phyloP scores from a whole-genome alignment of 2,113 vertebrate genomes.

The Planiliza haematocheilus region DNA sequence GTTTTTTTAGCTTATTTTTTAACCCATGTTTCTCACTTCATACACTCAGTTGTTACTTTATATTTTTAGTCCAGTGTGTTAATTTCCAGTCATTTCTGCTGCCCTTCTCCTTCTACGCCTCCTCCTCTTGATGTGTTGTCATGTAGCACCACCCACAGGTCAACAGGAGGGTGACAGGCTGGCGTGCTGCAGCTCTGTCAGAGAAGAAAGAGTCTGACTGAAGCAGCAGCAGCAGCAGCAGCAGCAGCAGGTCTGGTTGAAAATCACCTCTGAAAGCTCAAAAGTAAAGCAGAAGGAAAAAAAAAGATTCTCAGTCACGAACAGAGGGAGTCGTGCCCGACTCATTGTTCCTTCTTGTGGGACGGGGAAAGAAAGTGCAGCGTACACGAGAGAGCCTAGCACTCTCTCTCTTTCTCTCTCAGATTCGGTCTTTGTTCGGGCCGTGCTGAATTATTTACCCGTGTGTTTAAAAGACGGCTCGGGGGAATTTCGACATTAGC shows the following conservation, averaged over 20 bases:
- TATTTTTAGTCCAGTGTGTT: neutral
- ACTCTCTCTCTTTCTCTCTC: constrained; percentile 35
- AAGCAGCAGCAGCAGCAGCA: constrained; percentile 16
- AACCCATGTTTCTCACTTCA: neutral
- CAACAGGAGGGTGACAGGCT: constrained; percentile 71
- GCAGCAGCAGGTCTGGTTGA: constrained; percentile 16
- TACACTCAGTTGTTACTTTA: neutral
- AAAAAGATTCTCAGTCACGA: constrained; percentile 26
- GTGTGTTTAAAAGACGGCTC: constrained; percentile 70
- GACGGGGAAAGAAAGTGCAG: constrained; percentile 57
- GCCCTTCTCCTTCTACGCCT: neutral
- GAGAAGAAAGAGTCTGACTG: constrained; percentile 26
- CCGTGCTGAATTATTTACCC: constrained; percentile 77
- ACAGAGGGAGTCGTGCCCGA: constrained; percentile 38
- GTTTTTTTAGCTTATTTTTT: neutral
- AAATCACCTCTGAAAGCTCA: constrained; percentile 38
- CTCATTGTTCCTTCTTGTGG: constrained; percentile 66
- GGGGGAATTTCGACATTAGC: constrained; percentile 62
- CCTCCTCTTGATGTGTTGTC: constrained; percentile 80
- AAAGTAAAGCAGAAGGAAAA: constrained; percentile 26
- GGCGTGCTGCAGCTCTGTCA: constrained; percentile 18
- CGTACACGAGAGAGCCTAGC: constrained; percentile 44
- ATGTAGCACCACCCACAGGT: constrained; percentile 97
- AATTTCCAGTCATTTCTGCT: neutral
- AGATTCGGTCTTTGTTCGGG: constrained; percentile 71